These are phyloP conservation scores for Hydropsyche tenuis DNA, from an alignment of 1,140 invertebrate genomes.

Conservation along the genomic window DNA sequence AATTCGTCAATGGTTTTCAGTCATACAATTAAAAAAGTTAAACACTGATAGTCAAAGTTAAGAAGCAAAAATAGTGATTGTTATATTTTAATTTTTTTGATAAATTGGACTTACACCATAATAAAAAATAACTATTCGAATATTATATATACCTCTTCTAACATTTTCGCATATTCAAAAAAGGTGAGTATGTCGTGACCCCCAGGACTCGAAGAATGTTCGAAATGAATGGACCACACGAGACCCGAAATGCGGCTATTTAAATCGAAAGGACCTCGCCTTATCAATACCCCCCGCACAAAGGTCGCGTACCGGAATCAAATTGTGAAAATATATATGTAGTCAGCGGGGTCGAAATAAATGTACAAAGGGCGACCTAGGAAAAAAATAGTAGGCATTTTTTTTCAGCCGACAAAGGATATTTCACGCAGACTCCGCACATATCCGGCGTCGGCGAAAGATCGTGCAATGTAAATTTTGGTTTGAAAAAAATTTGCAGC, in stretches of 20 bases:
- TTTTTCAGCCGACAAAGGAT: background rate
- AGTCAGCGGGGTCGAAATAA: background rate
- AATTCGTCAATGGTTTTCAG: no score
- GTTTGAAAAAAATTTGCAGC: background rate
- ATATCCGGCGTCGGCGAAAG: background rate
- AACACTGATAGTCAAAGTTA: no score
- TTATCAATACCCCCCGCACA: slow-evolving; percentile 15
- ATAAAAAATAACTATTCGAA: no score
- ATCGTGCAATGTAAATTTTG: background rate
- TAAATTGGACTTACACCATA: no score
- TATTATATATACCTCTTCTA: no score
- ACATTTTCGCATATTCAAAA: no score
- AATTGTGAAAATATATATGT: slow-evolving; percentile 3
- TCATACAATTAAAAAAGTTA: no score
- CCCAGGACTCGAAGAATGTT: background rate
- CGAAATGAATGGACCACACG: slow-evolving; percentile 7
- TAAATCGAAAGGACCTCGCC: slow-evolving; percentile 12
- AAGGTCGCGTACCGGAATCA: slow-evolving; percentile 2
- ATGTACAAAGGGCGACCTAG: background rate
- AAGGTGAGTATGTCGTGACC: no score
- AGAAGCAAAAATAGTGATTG: no score
- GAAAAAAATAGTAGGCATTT: background rate
- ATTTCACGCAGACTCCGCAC: background rate
- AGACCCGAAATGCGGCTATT: background rate
- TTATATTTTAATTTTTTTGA: no score